Base-by-base conservation (phyloP, 2,888 invertebrate genomes). In the Drosophila fungiperda region DNA sequence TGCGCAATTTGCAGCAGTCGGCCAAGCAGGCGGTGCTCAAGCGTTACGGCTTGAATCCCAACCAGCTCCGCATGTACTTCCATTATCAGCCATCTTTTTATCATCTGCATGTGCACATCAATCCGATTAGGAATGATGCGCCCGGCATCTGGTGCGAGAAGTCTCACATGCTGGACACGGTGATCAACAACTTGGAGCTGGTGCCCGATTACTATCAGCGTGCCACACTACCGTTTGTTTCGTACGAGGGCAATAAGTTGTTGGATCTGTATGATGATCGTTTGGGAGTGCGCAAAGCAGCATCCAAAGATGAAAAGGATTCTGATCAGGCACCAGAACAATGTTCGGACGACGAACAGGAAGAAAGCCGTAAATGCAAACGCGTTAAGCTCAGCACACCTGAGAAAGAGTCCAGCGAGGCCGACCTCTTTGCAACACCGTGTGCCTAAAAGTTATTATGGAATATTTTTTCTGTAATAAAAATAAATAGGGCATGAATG, bases 41-140 rank as follows among this genome's bases (percentile, higher is more conserved):
- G 38, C 97, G 96, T 87, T 99, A 97, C 93, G 95, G 95, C 17
- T 84, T 99, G 1, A 93, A 95, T 5, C 92, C 94, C 20, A 95
- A 95, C 7, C 96, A 97, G 90, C 92, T 99, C 33, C 94, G 98
- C 32, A 95, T 97, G 73, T 99, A 97, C 92, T 92, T 99, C 0
- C 99, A 99, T 92, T 99, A 99, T 93, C 99, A 98, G 90, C 99
- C 99, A 0, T 97, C 98, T 0, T 99, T 98, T 94, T 99, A 98
- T 93, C 99, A 99, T 92, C 94, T 99, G 0, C 99, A 99, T 92
- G 95, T 99, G 0, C 99, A 99, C 93, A 97, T 99, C 90, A 97
- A 97, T 15, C 95, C 95, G 67, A 92, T 99, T 3, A 94, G 95
- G 53, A 96, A 96, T 93, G 97, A 97, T 83, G 96, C 96, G 0